A percentile compares a stretch with the other conserved stretches of the same genome.
Conservation (phyloP, 1,140 invertebrate species). For the Trichoplusia ni region DNA sequence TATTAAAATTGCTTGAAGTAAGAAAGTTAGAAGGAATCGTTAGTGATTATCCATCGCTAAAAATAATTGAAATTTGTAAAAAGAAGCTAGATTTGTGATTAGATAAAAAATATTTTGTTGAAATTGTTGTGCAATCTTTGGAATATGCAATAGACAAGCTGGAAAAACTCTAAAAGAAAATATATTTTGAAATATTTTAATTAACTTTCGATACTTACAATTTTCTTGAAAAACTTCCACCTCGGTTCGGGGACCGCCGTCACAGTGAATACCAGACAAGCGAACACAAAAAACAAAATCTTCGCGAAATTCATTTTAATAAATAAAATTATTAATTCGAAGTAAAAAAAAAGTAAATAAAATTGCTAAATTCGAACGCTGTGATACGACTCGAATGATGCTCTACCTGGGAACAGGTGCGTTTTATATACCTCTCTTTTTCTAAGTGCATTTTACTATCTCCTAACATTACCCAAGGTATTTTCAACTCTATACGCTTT, state of each 20-base stretch:
- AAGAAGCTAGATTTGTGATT: not conserved
- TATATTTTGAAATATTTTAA: too few relatives aligned
- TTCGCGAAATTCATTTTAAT: constrained; percentile 58
- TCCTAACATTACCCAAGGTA: not conserved
- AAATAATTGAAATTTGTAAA: too few relatives aligned
- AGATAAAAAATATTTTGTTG: too few relatives aligned
- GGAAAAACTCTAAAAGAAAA: too few relatives aligned
- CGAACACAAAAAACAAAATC: constrained; percentile 54
- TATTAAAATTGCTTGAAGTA: too few relatives aligned
- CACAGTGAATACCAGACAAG: constrained; percentile 40
- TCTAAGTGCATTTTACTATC: not conserved
- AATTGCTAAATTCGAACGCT: not conserved
- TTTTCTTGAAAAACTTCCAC: constrained; percentile 59
- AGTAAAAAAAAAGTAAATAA: not conserved
- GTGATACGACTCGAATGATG: constrained; percentile 19
- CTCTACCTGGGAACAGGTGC: not conserved
- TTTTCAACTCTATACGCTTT: not conserved
- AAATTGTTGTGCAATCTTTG: too few relatives aligned
- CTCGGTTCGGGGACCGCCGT: constrained; percentile 45
- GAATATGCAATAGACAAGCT: too few relatives aligned
- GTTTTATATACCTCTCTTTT: constrained; percentile 24
- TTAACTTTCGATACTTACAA: constrained; percentile 50
- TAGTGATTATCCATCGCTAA: too few relatives aligned
- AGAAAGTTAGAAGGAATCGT: too few relatives aligned
- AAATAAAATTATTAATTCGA: not conserved